Evolutionary conservation across 2,113 vertebrate species (phyloP), one percentile per base, ranked within the genome.

Genomic region (Charadrius vociferus): DNA sequence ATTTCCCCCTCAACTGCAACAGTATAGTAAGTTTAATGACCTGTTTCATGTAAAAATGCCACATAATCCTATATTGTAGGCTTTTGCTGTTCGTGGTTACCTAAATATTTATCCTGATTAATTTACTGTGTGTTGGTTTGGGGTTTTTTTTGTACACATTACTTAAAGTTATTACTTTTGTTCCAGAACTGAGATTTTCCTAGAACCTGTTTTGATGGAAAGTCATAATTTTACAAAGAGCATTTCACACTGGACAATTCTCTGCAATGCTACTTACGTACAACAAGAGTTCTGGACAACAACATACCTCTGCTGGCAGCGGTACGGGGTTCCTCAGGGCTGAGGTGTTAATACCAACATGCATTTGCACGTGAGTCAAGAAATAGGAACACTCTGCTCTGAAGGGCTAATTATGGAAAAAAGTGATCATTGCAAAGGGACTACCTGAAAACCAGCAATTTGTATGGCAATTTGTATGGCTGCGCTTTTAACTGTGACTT

Each of bases 141-240:
- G 90, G 23, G 89, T 80, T 88, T 58, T 83, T 74, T 45, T 45
- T 8, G 43, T 71, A 47, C 13, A 78, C 18, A 30, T 56, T 80
- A 92, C 29, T 52, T 71, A 75, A 18, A 95, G 80, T 45, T 43
- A 56, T 80, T 53, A 32, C 74, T 93, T 94, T 93, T 95, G 85
- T 88, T 97, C 58, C 89, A 88, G 88, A 95, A 94, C 13, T 37
- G 58, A 94, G n/a, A 91, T 84, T 92, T 96, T 94, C 71, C 68
- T 93, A 92, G 73, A 94, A 91, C 6, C 1, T 1, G 4, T 81
- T 81, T 61, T 53, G 90, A 84, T 80, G 24, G 59, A 86, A 90
- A 87, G 58, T 20, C 77, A 16, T 39, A 59, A 24, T 88, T 95
- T 94, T 79, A 88, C 10, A 5, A 27, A 67, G 36, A 67, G 24